Conservation (phyloP, 2,797 vertebrate genomes). For the Peromyscus aztecus region DNA sequence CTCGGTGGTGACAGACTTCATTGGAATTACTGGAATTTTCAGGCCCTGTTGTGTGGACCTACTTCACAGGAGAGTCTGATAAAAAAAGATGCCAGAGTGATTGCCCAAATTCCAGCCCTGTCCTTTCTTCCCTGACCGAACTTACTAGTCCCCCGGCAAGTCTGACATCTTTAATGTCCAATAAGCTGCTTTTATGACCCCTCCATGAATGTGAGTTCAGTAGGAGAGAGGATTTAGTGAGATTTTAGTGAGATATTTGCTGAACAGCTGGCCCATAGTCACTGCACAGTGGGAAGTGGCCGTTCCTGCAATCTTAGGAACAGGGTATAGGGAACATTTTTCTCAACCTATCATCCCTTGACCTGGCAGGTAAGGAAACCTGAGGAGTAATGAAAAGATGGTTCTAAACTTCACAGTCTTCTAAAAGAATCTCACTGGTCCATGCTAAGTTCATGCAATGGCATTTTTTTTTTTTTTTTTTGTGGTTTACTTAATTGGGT, state of each 20-base stretch:
- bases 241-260: not conserved
- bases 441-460: not conserved
- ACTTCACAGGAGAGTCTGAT: not conserved
- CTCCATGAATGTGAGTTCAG: not conserved
- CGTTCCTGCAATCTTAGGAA: not conserved
- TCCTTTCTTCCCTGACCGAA: not conserved
- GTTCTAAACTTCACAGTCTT: not conserved
- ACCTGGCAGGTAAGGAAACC: not conserved
- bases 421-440: not conserved
- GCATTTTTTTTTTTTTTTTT: constrained; percentile 2
- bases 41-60: not conserved
- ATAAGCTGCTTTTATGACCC: not conserved
- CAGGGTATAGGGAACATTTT: not conserved
- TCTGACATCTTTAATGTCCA: not conserved
- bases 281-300: not conserved
- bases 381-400: not conserved
- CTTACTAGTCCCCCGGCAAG: not conserved
- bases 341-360: not conserved
- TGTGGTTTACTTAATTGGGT: not conserved
- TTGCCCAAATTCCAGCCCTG: not conserved
- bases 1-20: not conserved
- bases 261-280: not conserved
- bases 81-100: constrained; percentile 30
- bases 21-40: constrained; percentile 63
- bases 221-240: not conserved